Base-by-base conservation (phyloP, 2,797 vertebrate species). In the Taeniopygia guttata region DNA sequence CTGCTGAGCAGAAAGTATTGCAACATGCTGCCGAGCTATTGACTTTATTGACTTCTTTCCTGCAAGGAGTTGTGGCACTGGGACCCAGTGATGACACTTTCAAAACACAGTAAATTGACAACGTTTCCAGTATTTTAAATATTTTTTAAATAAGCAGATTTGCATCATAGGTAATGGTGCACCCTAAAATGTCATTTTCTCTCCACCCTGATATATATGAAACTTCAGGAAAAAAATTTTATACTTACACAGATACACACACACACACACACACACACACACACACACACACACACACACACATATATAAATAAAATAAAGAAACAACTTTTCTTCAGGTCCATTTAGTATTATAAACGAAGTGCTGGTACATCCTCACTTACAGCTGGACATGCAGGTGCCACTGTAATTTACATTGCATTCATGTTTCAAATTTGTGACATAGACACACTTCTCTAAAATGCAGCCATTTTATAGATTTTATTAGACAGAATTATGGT, bases 401-500 rank as follows among this genome's bases (percentile, higher is more conserved):
- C 66, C 25, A 23, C 84, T 78, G 67, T 96, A 95, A 97, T 94
- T 97, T 92, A 87, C 3, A 9, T 74, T 75, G 79, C 84, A 73
- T 88, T 55, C 49, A 32, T 72, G 72, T 90, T 95, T 96, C 95
- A 96, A 93, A 96, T 93, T 75, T 76, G 78, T 87, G 91, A 95
- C 94, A 96, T 55, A 95, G 96, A 93, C 84, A 89, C 32, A 36
- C 94, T 97, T 96, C 84, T 95, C 58, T 92, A 96, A 94, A 96
- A 95, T 87, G 92, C 52, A 92, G 75, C 87, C 93, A 96, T 97
- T 96, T 94, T 49, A 92, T 52, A 94, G 93, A 93, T 94, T 97
- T 97, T 97, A 95, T 97, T 94, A 96, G 95, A 90, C 92, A 96
- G 97, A 97, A 94, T 97, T 97, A 97, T 40, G 87, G 94, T 76